These are phyloP conservation scores for Polyergus mexicanus DNA, from an alignment of 1,140 invertebrate genomes.

Conservation along the genomic window DNA sequence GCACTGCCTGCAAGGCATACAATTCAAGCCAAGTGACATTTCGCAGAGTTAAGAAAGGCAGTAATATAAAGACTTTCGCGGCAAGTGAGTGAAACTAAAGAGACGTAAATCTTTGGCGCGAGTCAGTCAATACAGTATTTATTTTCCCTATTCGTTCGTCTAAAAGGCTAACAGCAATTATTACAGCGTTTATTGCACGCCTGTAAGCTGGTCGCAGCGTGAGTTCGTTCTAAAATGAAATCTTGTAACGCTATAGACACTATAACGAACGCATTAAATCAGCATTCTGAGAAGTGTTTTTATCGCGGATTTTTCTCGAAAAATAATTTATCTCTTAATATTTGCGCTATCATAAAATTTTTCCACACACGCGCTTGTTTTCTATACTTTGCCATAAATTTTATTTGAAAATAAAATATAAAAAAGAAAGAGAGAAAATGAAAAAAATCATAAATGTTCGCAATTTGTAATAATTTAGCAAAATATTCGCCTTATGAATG, in stretches of 20 bases:
- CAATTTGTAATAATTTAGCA: constrained; percentile 8
- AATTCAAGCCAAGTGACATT: constrained; percentile 47
- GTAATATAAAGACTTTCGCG: constrained; percentile 51
- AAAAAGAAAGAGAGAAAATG: background rate
- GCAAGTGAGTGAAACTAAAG: constrained; percentile 32
- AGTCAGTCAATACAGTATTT: constrained; percentile 44
- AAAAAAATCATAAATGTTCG: background rate
- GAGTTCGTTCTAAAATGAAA: constrained; percentile 75
- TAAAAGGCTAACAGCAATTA: constrained; percentile 72
- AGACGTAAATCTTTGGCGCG: constrained; percentile 48
- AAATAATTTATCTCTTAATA: background rate
- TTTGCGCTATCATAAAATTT: background rate
- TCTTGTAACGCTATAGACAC: constrained; percentile 49
- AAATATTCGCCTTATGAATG: background rate
- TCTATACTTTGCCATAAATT: background rate
- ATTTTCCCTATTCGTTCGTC: constrained; percentile 57
- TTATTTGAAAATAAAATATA: background rate
- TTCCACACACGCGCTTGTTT: background rate
- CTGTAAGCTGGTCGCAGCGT: constrained; percentile 73
- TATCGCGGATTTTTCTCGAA: background rate
- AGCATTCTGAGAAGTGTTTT: constrained; percentile 14
- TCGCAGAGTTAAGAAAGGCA: constrained; percentile 38
- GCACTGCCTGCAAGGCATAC: constrained; percentile 4
- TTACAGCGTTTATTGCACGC: constrained; percentile 74
- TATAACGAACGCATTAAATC: constrained; percentile 44